Evolutionary conservation across 1,140 invertebrate genomes (phyloP).

Genomic region (Rhyzopertha dominica): DNA sequence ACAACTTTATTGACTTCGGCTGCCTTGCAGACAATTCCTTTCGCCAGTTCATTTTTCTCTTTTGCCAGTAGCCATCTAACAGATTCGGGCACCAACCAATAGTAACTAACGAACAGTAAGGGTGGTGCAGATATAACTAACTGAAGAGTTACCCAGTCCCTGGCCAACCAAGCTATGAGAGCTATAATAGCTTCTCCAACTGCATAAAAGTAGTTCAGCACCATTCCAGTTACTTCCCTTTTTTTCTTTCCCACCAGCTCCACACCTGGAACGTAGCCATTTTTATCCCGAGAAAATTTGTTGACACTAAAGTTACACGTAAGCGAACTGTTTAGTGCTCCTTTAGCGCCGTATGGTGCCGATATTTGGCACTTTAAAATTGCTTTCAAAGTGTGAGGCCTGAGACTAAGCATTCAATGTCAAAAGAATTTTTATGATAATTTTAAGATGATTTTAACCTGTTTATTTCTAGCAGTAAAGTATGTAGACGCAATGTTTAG

Average conservation of each 20-base stretch:
- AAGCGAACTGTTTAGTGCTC: too few relatives aligned
- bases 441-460: too few relatives aligned
- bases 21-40: slow-evolving; percentile 50
- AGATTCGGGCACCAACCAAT: slow-evolving; percentile 62
- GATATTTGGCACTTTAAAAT: too few relatives aligned
- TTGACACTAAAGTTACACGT: too few relatives aligned
- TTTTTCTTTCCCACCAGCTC: slow-evolving; percentile 61
- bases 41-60: slow-evolving; percentile 49
- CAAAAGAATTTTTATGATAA: too few relatives aligned
- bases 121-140: slow-evolving; percentile 53
- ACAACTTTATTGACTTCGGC: slow-evolving; percentile 52
- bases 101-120: slow-evolving; percentile 52
- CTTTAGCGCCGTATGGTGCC: too few relatives aligned
- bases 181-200: slow-evolving; percentile 58
- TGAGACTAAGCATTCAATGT: too few relatives aligned
- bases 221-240: slow-evolving; percentile 59
- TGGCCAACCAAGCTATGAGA: slow-evolving; percentile 53
- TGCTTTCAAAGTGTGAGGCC: too few relatives aligned
- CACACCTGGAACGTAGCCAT: slow-evolving; percentile 49
- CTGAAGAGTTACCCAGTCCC: slow-evolving; percentile 58
- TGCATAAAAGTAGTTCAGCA: slow-evolving; percentile 62
- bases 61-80: slow-evolving; percentile 58
- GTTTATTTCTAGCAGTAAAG: too few relatives aligned
- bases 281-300: too few relatives aligned
- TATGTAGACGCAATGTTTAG: too few relatives aligned